Conservation (phyloP, 2,888 invertebrate species). For the Pollenia amentaria region DNA sequence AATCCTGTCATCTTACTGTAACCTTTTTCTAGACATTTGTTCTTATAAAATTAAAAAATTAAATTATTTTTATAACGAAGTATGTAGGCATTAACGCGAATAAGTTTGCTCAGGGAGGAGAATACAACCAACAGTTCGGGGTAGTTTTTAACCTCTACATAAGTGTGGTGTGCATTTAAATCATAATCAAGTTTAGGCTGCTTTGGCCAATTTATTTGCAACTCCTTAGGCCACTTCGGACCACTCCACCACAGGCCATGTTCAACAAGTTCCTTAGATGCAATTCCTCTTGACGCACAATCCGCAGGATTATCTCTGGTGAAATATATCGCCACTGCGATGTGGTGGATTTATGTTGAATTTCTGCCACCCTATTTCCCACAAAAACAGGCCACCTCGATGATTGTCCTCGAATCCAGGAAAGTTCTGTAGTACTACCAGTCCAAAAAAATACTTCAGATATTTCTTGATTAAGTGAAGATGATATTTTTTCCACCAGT, state of each 20-base stretch:
- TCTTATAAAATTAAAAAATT: background rate
- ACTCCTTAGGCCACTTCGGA: no score
- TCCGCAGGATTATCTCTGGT: background rate
- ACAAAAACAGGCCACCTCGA: constrained; percentile 48
- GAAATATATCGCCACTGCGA: constrained; percentile 8
- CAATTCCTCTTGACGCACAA: constrained; percentile 43
- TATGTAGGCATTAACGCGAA: constrained; percentile 23
- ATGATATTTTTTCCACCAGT: constrained; percentile 13
- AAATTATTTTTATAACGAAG: constrained; percentile 17
- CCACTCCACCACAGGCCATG: constrained; percentile 29
- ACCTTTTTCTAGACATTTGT: background rate
- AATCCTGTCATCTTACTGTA: constrained; percentile 29
- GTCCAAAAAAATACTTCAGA: constrained; percentile 57
- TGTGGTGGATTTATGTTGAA: constrained; percentile 20
- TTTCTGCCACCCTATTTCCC: constrained; percentile 40
- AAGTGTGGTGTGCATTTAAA: background rate
- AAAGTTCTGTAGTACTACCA: constrained; percentile 57
- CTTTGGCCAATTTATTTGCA: no score
- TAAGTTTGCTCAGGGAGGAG: constrained; percentile 12
- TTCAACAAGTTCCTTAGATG: constrained; percentile 2
- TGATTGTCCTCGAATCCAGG: constrained; percentile 52
- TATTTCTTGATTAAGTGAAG: constrained; percentile 12
- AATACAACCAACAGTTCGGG: background rate
- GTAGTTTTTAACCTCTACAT: background rate
- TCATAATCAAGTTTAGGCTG: no score